Evolutionary conservation across 2,888 invertebrate species (phyloP).

Genomic region (Drosophila fulvimacula): DNA sequence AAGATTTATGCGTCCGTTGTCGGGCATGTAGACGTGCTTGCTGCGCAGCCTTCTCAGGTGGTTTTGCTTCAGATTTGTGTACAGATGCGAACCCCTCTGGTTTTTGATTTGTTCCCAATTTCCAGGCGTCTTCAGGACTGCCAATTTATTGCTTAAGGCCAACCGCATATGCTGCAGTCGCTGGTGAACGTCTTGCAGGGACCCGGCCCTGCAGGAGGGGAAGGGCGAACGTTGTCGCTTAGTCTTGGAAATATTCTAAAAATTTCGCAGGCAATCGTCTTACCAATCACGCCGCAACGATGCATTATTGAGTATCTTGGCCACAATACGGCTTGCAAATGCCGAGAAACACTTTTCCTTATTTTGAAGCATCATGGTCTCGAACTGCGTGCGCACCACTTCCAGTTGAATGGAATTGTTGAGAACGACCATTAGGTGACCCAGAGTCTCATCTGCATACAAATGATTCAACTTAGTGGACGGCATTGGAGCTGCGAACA

Average conservation of each 20-base stretch:
- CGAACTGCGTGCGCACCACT: conserved; percentile 35
- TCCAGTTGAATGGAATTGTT: conserved; percentile 32
- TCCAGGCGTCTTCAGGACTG: conserved; percentile 41
- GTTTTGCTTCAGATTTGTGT: conserved; percentile 19
- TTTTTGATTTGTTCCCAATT: conserved; percentile 40
- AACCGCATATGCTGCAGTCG: conserved; percentile 32
- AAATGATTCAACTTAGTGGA: conserved; percentile 1
- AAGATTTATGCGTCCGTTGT: conserved; percentile 52
- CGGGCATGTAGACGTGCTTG: conserved; percentile 49
- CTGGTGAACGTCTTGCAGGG: conserved; percentile 35
- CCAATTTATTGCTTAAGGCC: conserved; percentile 29
- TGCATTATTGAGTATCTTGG: conserved; percentile 35
- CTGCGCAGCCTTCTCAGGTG: conserved; percentile 34
- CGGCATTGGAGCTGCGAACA: background rate
- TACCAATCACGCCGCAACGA: conserved; percentile 46
- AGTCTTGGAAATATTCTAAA: too few relatives aligned
- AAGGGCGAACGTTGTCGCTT: background rate
- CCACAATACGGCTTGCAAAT: conserved; percentile 45
- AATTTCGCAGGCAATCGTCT: background rate
- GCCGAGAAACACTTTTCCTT: conserved; percentile 16
- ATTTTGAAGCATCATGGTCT: conserved; percentile 26
- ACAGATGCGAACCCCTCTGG: conserved; percentile 39
- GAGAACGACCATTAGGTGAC: conserved; percentile 45
- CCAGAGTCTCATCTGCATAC: conserved; percentile 47
- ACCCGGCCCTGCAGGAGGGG: conserved; percentile 15